Conservation (phyloP, 2,113 vertebrate species). For the Lipotes vexillifer region DNA sequence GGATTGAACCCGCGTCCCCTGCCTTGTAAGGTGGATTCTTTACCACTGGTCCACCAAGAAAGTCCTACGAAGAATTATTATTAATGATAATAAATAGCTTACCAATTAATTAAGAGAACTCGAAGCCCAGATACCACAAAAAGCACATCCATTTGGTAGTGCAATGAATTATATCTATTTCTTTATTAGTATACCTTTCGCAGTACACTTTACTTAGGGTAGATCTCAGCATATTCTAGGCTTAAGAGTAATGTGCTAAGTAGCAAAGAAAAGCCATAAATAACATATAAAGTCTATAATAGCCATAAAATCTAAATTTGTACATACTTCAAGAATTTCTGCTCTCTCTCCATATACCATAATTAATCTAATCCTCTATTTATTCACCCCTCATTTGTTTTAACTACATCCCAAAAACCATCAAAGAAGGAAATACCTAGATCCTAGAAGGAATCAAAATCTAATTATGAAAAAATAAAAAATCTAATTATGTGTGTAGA, state of each 20-base stretch:
- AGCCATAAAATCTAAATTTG: conserved; percentile 5
- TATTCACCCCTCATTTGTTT: neutral
- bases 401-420: neutral
- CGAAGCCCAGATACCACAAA: neutral
- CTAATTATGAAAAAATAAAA: neutral
- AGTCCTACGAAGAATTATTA: neutral
- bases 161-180: neutral
- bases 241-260: neutral
- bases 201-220: neutral
- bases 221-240: neutral
- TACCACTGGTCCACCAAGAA: too few species aligned
- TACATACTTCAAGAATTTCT: conserved; percentile 22
- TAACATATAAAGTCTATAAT: neutral
- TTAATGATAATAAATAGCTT: neutral
- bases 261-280: conserved; percentile 22
- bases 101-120: neutral
- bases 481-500: neutral
- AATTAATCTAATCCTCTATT: neutral
- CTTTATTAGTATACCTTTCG: neutral
- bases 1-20: too few species aligned
- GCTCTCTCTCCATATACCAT: neutral
- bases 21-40: too few species aligned
- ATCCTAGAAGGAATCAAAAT: neutral
- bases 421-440: neutral
- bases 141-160: neutral